Evolutionary conservation across 2,888 invertebrate genomes (phyloP).

Genomic region (Latheticus oryzae): DNA sequence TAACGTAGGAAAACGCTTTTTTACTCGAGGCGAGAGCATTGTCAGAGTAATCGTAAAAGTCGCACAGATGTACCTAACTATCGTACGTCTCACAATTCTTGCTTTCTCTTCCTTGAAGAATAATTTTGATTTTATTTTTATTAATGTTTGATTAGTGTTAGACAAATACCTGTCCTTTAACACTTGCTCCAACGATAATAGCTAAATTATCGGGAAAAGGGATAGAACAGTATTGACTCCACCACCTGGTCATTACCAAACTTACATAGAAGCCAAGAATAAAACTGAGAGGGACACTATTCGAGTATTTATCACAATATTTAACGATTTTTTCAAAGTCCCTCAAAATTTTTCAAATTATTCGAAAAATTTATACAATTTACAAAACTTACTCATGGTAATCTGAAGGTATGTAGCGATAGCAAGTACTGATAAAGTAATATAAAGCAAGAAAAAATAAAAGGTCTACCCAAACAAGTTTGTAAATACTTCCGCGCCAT

Average conservation of each 20-base stretch:
- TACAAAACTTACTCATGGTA: constrained; percentile 27
- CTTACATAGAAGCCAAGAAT: constrained; percentile 94
- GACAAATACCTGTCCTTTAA: constrained; percentile 77
- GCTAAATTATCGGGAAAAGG: constrained; percentile 89
- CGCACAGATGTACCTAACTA: constrained; percentile 83
- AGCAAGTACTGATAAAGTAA: constrained; percentile 81
- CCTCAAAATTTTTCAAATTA: constrained; percentile 63
- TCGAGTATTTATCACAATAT: constrained; percentile 86
- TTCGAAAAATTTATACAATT: constrained; percentile 12
- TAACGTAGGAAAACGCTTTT: constrained; percentile 87
- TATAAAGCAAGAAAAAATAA: constrained; percentile 82
- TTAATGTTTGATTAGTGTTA: not conserved
- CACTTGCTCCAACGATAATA: constrained; percentile 82
- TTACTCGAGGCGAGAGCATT: constrained; percentile 86
- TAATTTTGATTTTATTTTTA: constrained; percentile 8
- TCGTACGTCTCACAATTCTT: constrained; percentile 81
- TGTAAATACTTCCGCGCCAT: constrained; percentile 96
- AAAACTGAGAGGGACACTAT: constrained; percentile 91
- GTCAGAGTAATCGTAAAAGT: constrained; percentile 86
- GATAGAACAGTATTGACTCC: constrained; percentile 82
- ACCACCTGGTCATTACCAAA: constrained; percentile 93
- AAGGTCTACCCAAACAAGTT: constrained; percentile 91
- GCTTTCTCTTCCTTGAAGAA: constrained; percentile 77
- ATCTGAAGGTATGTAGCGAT: constrained; percentile 77
- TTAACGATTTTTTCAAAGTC: constrained; percentile 82